phyloP scores from a whole-genome alignment of 2,797 vertebrate genomes.

The Hydrolagus colliei region DNA sequence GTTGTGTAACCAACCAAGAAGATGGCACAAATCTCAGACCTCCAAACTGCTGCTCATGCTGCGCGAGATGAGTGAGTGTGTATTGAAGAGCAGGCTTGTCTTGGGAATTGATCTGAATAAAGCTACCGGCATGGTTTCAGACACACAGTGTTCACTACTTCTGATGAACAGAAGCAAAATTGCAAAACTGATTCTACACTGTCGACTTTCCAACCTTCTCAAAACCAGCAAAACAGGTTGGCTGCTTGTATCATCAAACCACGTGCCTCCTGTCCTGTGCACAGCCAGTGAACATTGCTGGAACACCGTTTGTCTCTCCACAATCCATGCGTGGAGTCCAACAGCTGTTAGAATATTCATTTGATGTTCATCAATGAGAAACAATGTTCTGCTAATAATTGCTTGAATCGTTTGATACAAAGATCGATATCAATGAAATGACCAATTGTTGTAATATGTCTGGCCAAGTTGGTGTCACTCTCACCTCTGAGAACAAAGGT shows the following conservation, averaged over 20 bases:
- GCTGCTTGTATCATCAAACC: neutral
- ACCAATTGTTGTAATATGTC: no score
- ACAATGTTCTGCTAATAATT: neutral
- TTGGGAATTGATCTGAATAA: no score
- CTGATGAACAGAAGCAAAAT: neutral
- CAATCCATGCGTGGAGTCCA: neutral
- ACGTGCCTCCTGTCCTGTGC: neutral
- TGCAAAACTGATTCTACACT: neutral
- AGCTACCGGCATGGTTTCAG: no score
- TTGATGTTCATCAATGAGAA: neutral
- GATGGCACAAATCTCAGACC: neutral
- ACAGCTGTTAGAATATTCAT: neutral
- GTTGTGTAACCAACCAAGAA: neutral
- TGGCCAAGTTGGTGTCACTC: no score
- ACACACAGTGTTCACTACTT: no score
- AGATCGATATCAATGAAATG: no score
- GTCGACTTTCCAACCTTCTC: neutral
- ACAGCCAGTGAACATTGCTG: neutral
- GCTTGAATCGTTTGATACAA: neutral
- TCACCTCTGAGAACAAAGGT: no score
- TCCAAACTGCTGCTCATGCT: neutral
- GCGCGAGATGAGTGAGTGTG: neutral
- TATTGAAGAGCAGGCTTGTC: neutral
- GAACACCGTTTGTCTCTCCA: neutral
- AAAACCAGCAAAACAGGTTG: neutral